These are phyloP conservation scores for Galagoides demidoff DNA, from an alignment of 2,797 vertebrate genomes.

Conservation along the genomic window DNA sequence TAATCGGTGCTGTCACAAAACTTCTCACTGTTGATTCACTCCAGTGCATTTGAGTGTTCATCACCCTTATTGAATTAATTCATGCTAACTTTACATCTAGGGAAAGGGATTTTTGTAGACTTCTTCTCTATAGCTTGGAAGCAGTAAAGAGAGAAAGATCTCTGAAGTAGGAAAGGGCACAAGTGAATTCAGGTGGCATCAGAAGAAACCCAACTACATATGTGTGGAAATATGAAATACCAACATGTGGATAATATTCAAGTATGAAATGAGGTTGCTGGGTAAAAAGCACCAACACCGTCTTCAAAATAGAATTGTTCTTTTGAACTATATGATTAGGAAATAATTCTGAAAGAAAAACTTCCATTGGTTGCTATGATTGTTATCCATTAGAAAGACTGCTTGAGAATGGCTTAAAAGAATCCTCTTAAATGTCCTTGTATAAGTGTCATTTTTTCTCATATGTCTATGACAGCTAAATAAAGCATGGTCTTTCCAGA, in stretches of 20 bases:
- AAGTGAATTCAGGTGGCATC: slow-evolving; percentile 1
- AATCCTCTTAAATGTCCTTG: neutral
- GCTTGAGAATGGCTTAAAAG: neutral
- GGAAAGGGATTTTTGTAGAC: neutral
- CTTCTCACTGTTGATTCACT: neutral
- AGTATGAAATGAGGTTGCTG: neutral
- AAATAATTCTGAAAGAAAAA: slow-evolving; percentile 25
- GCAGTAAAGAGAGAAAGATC: slow-evolving; percentile 2
- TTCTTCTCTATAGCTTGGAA: neutral
- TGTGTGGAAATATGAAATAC: slow-evolving; percentile 25
- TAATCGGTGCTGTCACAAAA: slow-evolving; percentile 1
- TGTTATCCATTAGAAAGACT: slow-evolving; percentile 33
- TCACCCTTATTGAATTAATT: slow-evolving; percentile 10
- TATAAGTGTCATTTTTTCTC: neutral
- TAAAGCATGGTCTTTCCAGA: slow-evolving; percentile 12
- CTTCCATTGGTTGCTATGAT: neutral
- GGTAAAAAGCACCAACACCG: neutral
- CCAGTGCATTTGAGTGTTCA: slow-evolving; percentile 50
- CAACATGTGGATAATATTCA: neutral
- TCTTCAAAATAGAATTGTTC: slow-evolving; percentile 1
- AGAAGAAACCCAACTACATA: neutral
- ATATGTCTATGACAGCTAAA: neutral
- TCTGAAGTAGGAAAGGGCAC: neutral
- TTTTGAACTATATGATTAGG: slow-evolving; percentile 3
- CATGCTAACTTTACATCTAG: slow-evolving; percentile 56